Evolutionary conservation across 2,888 invertebrate genomes (phyloP), one percentile per base, ranked within the genome.

Genomic region (Hemicrepidius hirtus): DNA sequence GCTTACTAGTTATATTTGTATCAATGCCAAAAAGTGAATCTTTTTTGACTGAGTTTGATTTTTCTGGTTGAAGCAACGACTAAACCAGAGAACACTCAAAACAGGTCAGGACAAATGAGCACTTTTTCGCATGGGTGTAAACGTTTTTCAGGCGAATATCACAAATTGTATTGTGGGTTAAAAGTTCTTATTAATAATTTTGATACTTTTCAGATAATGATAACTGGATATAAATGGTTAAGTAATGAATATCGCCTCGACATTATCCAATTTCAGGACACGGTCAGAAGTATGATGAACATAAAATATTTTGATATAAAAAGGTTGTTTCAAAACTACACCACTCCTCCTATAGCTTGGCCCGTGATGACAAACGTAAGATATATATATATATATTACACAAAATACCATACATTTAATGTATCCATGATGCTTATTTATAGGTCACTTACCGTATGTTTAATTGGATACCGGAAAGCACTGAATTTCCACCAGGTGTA

Each of bases 401-500:
- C 6, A 40, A 32, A 7, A 9, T 2, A 32, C 24, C 5, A 32
- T 32, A 32, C 1, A 9, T 28, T 28, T 28, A n/a, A n/a, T 18
- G 12, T 12, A 37, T 9, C 2, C 1, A 10, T 37, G 9, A n/a
- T 12, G 3, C 60, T 68, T 68, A 50, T 32, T 6, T 32, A 5
- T 32, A 32, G 32, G 32, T 32, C 9, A 32, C 32, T 6, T 32
- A 32, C 32, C 32, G 7, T 32, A 9, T 32, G 32, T 9, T 6
- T 9, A 32, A 32, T 9, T 32, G 32, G 32, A 32, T 32, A 32
- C 32, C 32, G 0, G 63, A 69, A 5, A 55, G 62, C 16, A 62
- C 24, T 13, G n/a, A 62, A 53, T 68, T 68, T 68, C 68, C 68
- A 0, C 60, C 68, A 24, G 46, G 46, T 18, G 10, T 68, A n/a